Evolutionary conservation across 2,113 vertebrate species (phyloP).

Genomic region (Pardalotus punctatus): DNA sequence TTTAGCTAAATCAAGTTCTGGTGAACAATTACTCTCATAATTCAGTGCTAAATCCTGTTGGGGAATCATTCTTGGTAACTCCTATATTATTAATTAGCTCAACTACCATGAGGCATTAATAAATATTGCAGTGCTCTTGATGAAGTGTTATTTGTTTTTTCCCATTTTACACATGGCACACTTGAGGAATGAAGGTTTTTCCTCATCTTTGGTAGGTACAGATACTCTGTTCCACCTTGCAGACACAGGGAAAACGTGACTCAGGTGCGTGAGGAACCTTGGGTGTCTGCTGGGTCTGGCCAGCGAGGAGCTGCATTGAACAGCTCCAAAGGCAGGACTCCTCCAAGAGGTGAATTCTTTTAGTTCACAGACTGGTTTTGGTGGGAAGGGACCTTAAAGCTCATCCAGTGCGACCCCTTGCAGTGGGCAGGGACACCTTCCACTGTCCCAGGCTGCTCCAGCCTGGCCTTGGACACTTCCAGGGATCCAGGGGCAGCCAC

Average conservation of each 20-base stretch:
- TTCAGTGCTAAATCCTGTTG: neutral
- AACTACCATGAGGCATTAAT: neutral
- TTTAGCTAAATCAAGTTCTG: neutral
- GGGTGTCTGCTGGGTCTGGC: neutral
- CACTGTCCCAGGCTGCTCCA: neutral
- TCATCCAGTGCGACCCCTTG: fast-evolving
- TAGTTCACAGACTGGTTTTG: neutral
- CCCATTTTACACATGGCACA: neutral
- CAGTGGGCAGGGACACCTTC: neutral
- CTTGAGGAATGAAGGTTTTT: neutral
- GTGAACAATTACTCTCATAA: neutral
- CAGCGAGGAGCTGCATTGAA: fast-evolving
- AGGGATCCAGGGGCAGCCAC: neutral
- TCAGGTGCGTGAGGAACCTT: neutral
- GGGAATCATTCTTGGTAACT: neutral
- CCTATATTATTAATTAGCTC: neutral
- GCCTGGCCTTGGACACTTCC: fast-evolving
- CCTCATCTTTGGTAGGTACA: neutral
- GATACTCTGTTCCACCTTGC: neutral
- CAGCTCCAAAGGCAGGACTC: neutral
- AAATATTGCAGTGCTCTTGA: neutral
- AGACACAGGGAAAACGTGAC: neutral
- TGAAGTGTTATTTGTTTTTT: neutral
- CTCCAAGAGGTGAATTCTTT: neutral
- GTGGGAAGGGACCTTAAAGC: neutral